Base-by-base conservation (phyloP, 2,797 vertebrate genomes). In the Pampus argenteus region DNA sequence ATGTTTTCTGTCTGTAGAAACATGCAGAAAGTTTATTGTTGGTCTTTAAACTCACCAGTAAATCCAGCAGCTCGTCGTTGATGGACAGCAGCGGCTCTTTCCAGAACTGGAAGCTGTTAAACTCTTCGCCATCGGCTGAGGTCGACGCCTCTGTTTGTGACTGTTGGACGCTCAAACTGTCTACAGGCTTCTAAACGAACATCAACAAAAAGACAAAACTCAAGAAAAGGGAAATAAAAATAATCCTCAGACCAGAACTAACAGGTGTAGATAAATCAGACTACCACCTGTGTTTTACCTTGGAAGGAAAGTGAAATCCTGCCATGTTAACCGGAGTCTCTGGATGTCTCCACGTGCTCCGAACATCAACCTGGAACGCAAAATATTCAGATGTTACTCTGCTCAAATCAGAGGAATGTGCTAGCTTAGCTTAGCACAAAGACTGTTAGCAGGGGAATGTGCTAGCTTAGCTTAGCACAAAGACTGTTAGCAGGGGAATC, bases 61-160 rank as follows among this genome's bases (percentile, higher is more conserved):
- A 64, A 9, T 94, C 91, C 78, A 94, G 92, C 26, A 98, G 88
- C 11, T 97, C 95, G 0, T 66, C 86, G 26, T 96, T 93, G 1
- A 98, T 90, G 57, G 72, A 83, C 9, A 94, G 95, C 81, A 97
- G 83, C 0, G 96, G 96, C 0, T 74, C 90, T 74, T 96, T 95
- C 97, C 98, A 99, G 86, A 96, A 99, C 58, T 95, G 79, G 85
- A 98, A 98, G 76, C 94, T 96, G 82, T 89, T 92, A 66, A 96
- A 99, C 78, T 95, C 72, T 0, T 86, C 42, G 0, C 55, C 45
- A 7, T 94, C 85, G 0, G 15, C 0, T 17, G 40, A 44, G 15
- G 18, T n/a, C 40, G 6, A 18, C 40, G 34, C 31, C 18, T 76
- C 38, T 1, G 63, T 28, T 11, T 4, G 25, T 4, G 20, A 71